Evolutionary conservation across 2,113 vertebrate genomes (phyloP), one percentile per base, ranked within the genome.

Genomic region (Oenanthe melanoleuca): DNA sequence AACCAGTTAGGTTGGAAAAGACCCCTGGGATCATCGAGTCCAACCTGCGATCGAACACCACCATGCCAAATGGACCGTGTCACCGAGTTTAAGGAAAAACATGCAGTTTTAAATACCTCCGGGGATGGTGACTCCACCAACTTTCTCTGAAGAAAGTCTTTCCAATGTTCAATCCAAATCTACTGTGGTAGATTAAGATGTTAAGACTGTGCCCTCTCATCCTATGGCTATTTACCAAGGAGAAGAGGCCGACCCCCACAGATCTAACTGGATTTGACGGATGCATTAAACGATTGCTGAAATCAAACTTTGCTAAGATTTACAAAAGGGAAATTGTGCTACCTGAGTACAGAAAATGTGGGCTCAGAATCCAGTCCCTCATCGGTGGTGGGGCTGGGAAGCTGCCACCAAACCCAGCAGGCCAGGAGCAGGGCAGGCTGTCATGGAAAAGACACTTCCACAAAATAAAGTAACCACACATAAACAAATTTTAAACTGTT

Each of bases 351-450:
- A 6, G 15, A 18, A 17, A 19, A 31, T 9, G 14, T 8, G 44
- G 65, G 7, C 20, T 16, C 22, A 0, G 0, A 29, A 44, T 14
- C 19, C 38, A 6, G 73, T n/a, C 33, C 20, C 18, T 26, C 22
- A 1, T 21, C 45, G 2, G 38, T 5, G 6, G 4, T 10, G 21
- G 23, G 4, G 20, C 14, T n/a, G 64, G 8, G 50, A 11, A 21
- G 50, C 25, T 31, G 33, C 31, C 7, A 28, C 26, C 29, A 18
- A 12, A 20, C 33, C 14, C 0, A 0, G 18, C 59, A 8, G 49
- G 60, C 38, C 24, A 0, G 1, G 9, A 26, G 6, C 17, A 4
- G 19, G 4, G 8, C 28, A 7, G 55, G 28, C 8, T 17, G 14
- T 5, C 45, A 1, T 1, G 0, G 23, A 8, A 53, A 63, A 37